Percentiles rank a stretch among this genome's conserved stretches.
Evolutionary conservation across 2,888 invertebrate species (phyloP).

Genomic region (Drosophila cracens): DNA sequence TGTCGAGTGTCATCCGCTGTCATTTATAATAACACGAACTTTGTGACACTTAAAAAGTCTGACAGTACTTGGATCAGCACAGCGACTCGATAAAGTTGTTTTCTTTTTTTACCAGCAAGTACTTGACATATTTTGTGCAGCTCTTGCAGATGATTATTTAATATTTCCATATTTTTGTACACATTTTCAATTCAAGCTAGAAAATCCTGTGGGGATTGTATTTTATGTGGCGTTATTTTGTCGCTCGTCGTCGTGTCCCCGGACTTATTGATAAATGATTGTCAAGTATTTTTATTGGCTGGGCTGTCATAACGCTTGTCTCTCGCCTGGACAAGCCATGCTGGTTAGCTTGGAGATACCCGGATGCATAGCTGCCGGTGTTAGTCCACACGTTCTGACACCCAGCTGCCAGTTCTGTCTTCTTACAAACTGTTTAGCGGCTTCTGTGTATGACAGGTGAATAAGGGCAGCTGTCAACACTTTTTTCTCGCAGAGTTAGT

Average conservation of each 20-base stretch:
- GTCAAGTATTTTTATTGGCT: constrained; percentile 71
- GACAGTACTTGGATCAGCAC: constrained; percentile 48
- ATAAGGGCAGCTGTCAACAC: constrained; percentile 81
- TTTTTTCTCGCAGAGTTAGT: constrained; percentile 43
- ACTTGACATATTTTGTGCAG: constrained; percentile 57
- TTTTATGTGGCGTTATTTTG: constrained; percentile 9
- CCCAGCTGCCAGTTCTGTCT: constrained; percentile 37
- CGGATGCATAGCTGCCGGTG: constrained; percentile 30
- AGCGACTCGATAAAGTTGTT: constrained; percentile 22
- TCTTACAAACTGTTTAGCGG: constrained; percentile 78
- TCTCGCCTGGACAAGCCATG: constrained; percentile 31
- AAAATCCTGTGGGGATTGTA: not conserved
- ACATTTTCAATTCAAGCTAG: constrained; percentile 10
- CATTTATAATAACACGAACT: constrained; percentile 80
- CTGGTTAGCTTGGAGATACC: constrained; percentile 32
- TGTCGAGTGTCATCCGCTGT: constrained; percentile 54
- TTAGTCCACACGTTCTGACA: constrained; percentile 40
- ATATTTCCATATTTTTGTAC: constrained; percentile 58
- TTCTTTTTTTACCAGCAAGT: constrained; percentile 13
- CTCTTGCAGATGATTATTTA: constrained; percentile 58
- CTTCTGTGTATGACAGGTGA: constrained; percentile 80
- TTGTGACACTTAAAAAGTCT: constrained; percentile 73
- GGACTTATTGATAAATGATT: constrained; percentile 80
- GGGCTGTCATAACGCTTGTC: constrained; percentile 63
- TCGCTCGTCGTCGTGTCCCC: constrained; percentile 13